Evolutionary conservation across 2,888 invertebrate genomes (phyloP), one percentile per base, ranked within the genome.

Genomic region (Tetragonisca angustula): DNA sequence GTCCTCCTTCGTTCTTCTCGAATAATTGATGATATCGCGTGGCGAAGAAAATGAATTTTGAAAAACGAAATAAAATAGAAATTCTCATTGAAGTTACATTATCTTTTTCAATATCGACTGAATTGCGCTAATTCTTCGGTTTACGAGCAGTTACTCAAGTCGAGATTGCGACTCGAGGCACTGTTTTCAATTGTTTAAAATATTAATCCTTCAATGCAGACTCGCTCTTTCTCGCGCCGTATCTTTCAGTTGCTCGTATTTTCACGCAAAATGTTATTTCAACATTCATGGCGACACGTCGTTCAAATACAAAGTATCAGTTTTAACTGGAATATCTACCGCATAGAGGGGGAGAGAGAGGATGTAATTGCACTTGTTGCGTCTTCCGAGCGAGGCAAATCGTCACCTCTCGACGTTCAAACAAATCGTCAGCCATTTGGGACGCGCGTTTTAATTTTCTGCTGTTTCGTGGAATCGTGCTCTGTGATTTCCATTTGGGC

Each of bases 311-410:
- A n/a, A 52, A 75, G 27, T 24, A 19, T 11, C 5, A 2, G 50
- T 75, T 43, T 79, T 79, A 79, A 79, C 68, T 68, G 68, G 52
- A 59, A 62, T 27, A 27, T 27, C 68, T 52, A n/a, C 52, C 27
- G 27, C 2, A 13, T 2, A 5, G 2, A 13, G 24, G 19, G 68
- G 17, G 2, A 21, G 21, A 21, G 32, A 21, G 13, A n/a, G 32
- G 36, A 19, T 27, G 62, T 76, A 76, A 69, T 79, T 76, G 54
- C 76, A 79, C 79, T 76, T 79, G 79, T 79, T 79, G 79, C 79
- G n/a, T 54, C 49, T 65, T 79, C 68, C 52, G 74, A 52, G 43
- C 79, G 61, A 43, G 61, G 68, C 43, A 68, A 61, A 49, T 52
- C 2, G 49, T 62, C 75, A 32, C 52, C 50, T 50, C 32, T 62